Evolutionary conservation across 2,888 invertebrate species (phyloP), one percentile per base, ranked within the genome.

Genomic region (Drosophila birchii): DNA sequence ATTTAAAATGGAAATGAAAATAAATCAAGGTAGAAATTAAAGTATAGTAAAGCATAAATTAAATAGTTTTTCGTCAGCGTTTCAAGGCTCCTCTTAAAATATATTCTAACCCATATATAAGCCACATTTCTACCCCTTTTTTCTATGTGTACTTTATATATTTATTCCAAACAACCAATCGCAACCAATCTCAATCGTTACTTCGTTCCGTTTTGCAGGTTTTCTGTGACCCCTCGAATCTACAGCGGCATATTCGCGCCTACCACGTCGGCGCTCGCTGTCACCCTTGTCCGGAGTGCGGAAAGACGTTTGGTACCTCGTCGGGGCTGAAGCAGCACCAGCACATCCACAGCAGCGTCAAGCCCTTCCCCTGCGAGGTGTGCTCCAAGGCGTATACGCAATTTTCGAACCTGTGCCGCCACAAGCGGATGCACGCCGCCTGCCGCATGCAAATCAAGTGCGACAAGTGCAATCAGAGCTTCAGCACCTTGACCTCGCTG

Each of bases 321-420:
- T 98, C 98, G 79, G 99, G 99, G 43, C 95, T 99, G 62, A 99
- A 99, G 93, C 99, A 99, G 93, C 99, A 99, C 93, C 98, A 98
- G 38, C 99, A 99, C 93, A 99, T 99, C 89, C 99, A 99, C 94
- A 98, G 98, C 90, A 98, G 97, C 91, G 96, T 98, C 81, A 99
- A 99, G 93, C 99, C 99, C 5, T 99, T 99, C 94, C 96, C 96
- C 94, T 98, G 98, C 93, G 97, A 97, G 92, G 97, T 98, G 80
- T 99, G 99, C 94, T 96, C 96, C 91, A 99, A 99, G 95, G 96
- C 98, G 12, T 99, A 99, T 94, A 99, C 99, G 5, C 99, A 99
- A 93, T 99, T 99, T 93, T 99, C 99, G 43, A 99, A 99, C 93
- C 94, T 99, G 90, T 99, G 99, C 92, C 96, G 99, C n/a, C 99